These are phyloP conservation scores for Pangasius macronema DNA, from an alignment of 2,797 vertebrate genomes.

Conservation along the genomic window DNA sequence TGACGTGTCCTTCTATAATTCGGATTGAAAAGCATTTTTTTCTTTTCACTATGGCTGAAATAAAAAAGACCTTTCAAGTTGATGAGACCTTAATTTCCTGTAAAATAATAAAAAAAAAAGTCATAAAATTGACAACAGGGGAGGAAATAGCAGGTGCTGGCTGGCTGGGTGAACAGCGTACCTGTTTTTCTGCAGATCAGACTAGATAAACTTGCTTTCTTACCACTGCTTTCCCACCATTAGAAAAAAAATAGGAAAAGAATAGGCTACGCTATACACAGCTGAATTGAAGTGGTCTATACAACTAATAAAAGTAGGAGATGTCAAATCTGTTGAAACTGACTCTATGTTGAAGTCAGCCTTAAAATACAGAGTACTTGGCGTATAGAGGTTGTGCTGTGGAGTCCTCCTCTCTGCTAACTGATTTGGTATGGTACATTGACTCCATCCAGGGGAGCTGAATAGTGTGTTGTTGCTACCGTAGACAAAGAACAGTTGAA, in stretches of 20 bases:
- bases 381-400: background rate
- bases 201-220: background rate
- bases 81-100: constrained; percentile 36
- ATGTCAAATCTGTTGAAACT: background rate
- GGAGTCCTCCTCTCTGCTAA: constrained; percentile 58
- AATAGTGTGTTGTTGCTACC: background rate
- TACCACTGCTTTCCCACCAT: background rate
- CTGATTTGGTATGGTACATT: constrained; percentile 52
- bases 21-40: constrained; percentile 48
- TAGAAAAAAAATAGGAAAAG: background rate
- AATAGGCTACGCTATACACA: background rate
- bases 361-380: background rate
- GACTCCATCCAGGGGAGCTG: background rate
- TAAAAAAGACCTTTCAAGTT: constrained; percentile 49
- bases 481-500: background rate
- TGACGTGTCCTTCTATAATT: no score
- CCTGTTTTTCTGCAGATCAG: constrained; percentile 2
- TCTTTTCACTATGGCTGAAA: constrained; percentile 34
- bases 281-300: background rate
- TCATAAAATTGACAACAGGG: constrained; percentile 10
- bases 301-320: background rate
- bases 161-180: constrained; percentile 4
- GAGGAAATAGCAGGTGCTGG: background rate
- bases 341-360: background rate
- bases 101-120: background rate